phyloP scores from a whole-genome alignment of 2,797 vertebrate species.

The Carcharodon carcharias region DNA sequence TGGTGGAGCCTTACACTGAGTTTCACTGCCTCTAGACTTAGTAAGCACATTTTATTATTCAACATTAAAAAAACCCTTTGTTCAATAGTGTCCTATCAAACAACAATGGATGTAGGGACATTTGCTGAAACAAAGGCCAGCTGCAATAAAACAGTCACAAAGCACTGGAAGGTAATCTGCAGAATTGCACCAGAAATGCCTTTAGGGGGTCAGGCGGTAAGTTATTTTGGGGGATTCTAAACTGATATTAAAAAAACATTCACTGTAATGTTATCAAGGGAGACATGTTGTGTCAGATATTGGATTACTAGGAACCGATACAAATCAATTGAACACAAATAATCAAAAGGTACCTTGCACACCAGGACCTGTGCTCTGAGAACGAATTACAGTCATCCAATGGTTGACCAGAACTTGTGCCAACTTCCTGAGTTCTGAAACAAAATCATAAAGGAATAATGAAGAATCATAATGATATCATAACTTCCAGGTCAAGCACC shows the following conservation, averaged over 20 bases:
- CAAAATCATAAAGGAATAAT: not conserved
- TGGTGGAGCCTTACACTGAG: not conserved
- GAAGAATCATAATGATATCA: not conserved
- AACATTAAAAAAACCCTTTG: not conserved
- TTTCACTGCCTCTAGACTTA: not conserved
- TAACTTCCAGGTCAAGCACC: not conserved
- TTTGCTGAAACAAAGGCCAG: not conserved
- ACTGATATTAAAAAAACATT: not conserved
- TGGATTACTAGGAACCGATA: not conserved
- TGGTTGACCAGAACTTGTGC: conserved; percentile 79
- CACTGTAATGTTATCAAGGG: not conserved
- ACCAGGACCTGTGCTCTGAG: conserved; percentile 71
- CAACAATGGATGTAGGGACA: not conserved
- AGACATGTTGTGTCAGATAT: not conserved
- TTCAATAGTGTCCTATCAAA: not conserved
- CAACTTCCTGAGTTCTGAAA: conserved; percentile 75
- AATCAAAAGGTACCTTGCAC: conserved; percentile 47
- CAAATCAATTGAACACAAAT: not conserved
- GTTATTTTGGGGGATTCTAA: not conserved
- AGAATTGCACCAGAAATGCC: not conserved
- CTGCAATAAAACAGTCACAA: not conserved
- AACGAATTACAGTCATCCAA: conserved; percentile 92
- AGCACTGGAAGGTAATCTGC: not conserved
- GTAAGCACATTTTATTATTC: not conserved
- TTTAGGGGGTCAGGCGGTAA: not conserved